These are phyloP conservation scores for Gymnothorax reevesii DNA, from an alignment of 2,797 vertebrate genomes.

Conservation along the genomic window DNA sequence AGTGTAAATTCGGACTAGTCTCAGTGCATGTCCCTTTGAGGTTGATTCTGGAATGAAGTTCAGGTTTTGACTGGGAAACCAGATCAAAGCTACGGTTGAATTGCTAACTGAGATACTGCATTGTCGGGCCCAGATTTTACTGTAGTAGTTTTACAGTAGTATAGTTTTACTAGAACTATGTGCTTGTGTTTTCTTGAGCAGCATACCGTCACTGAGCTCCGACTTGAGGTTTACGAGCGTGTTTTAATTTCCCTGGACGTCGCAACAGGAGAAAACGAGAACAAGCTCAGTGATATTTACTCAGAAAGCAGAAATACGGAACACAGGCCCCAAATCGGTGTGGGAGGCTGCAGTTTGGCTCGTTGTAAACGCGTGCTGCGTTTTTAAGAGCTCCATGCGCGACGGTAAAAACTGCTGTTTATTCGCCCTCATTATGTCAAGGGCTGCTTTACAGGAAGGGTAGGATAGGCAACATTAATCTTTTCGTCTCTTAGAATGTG, in stretches of 20 bases:
- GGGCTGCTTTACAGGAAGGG: constrained; percentile 42
- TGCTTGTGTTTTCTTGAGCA: not conserved
- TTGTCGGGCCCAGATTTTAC: not conserved
- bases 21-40: not conserved
- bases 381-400: constrained; percentile 8
- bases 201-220: not conserved
- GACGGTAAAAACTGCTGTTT: not conserved
- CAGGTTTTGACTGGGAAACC: not conserved
- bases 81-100: not conserved
- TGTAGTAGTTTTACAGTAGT: not conserved
- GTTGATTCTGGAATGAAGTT: not conserved
- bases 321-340: not conserved
- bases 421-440: constrained; percentile 37
- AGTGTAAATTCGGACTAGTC: not conserved
- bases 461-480: constrained; percentile 28
- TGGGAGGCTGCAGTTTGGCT: not conserved
- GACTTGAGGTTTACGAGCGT: not conserved
- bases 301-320: not conserved
- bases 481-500: constrained; percentile 20
- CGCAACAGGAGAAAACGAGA: not conserved
- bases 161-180: not conserved
- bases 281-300: not conserved
- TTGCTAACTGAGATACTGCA: not conserved
- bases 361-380: not conserved
- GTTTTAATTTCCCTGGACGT: not conserved